Evolutionary conservation across 2,888 invertebrate species (phyloP).

Genomic region (Parnassius smintheus): DNA sequence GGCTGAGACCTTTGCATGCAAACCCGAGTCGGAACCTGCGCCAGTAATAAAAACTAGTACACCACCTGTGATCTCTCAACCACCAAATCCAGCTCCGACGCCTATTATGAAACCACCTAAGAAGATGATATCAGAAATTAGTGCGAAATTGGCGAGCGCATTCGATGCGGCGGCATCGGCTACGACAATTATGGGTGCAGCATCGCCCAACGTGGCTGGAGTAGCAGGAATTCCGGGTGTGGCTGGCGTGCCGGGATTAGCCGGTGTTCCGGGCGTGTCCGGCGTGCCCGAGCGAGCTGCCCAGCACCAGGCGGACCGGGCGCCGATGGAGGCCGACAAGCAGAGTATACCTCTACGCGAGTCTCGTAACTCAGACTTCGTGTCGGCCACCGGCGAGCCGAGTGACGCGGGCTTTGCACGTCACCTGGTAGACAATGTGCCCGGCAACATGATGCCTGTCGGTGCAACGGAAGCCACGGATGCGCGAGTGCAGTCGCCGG

Average conservation of each 20-base stretch:
- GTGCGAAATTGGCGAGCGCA: slow-evolving; percentile 60
- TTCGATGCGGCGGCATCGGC: slow-evolving; percentile 41
- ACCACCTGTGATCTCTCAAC: slow-evolving; percentile 24
- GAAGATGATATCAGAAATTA: slow-evolving; percentile 72
- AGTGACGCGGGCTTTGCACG: slow-evolving; percentile 37
- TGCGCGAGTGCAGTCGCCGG: slow-evolving; percentile 70
- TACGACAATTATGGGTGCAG: slow-evolving; percentile 30
- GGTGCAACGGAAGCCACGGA: slow-evolving; percentile 69
- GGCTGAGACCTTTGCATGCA: slow-evolving; percentile 35
- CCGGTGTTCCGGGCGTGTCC: slow-evolving; percentile 26
- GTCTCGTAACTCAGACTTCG: slow-evolving; percentile 30
- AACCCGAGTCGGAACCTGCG: slow-evolving; percentile 30
- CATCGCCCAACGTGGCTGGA: slow-evolving; percentile 31
- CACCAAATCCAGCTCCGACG: slow-evolving; percentile 40
- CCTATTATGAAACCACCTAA: slow-evolving; percentile 70
- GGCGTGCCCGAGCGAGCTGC: slow-evolving; percentile 23
- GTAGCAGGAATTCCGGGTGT: slow-evolving; percentile 27
- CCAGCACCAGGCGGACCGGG: slow-evolving; percentile 24
- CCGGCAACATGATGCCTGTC: slow-evolving; percentile 58
- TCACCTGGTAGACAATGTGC: slow-evolving; percentile 50
- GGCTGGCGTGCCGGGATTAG: slow-evolving; percentile 30
- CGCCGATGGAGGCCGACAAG: slow-evolving; percentile 33
- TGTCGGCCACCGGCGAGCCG: slow-evolving; percentile 38
- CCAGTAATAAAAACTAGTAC: slow-evolving; percentile 30
- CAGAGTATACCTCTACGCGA: slow-evolving; percentile 28